A percentile compares a stretch with the other conserved stretches of the same genome.
phyloP scores from a whole-genome alignment of 2,113 vertebrate genomes.

The Hippoglossus stenolepis region DNA sequence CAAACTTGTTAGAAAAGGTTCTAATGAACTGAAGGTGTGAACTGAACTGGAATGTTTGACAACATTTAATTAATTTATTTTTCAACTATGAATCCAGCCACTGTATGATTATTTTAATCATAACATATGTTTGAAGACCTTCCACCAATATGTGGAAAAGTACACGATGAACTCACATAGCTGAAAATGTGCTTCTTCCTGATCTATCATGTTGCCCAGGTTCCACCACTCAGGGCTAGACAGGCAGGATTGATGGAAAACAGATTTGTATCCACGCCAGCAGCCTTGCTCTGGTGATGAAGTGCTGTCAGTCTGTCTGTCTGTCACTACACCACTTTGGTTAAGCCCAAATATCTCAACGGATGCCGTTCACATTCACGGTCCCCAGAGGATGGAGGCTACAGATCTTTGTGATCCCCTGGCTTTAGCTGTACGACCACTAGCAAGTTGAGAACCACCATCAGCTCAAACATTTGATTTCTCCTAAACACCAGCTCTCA shows the following conservation, averaged over 20 bases:
- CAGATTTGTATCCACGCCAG: not conserved
- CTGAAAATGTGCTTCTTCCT: not conserved
- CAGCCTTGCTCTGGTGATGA: not conserved
- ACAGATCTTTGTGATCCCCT: not conserved
- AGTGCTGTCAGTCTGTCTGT: not conserved
- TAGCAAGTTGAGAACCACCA: not conserved
- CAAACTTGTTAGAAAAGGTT: not conserved
- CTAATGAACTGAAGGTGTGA: not conserved
- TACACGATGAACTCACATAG: not conserved
- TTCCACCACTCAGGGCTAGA: not conserved
- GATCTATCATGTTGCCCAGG: not conserved
- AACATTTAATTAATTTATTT: not conserved
- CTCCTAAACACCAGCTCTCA: no score
- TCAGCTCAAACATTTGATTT: no score
- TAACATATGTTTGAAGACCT: not conserved
- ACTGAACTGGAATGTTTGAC: not conserved
- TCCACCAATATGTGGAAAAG: no score
- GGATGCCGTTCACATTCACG: not conserved
- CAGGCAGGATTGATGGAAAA: not conserved
- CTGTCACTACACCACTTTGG: not conserved
- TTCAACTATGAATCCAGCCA: not conserved
- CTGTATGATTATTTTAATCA: not conserved
- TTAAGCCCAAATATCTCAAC: not conserved
- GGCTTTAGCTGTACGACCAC: not conserved
- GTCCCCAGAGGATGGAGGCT: not conserved